Percentiles rank a stretch among this genome's conserved stretches.
phyloP scores from a whole-genome alignment of 2,797 vertebrate genomes.

The Gymnoscopelus microlampas region DNA sequence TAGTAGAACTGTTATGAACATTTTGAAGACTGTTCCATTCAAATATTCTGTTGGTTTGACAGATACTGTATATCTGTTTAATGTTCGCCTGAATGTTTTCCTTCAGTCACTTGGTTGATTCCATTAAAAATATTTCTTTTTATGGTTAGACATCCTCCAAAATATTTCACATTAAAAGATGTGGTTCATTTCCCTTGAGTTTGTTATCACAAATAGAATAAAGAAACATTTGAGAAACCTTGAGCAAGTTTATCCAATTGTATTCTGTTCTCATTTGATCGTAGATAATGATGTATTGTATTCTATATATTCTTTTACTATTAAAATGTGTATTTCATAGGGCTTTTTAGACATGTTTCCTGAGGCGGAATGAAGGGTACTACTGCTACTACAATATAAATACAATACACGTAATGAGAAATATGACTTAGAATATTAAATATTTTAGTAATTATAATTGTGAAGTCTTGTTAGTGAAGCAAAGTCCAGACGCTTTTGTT shows the following conservation, averaged over 20 bases:
- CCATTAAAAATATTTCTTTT: slow-evolving; percentile 4
- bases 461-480: too few relatives aligned
- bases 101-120: slow-evolving; percentile 16
- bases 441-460: too few relatives aligned
- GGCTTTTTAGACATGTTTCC: too few relatives aligned
- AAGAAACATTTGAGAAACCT: slow-evolving; percentile 28
- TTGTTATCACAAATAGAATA: slow-evolving; percentile 52
- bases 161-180: slow-evolving; percentile 18
- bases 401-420: too few relatives aligned
- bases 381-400: too few relatives aligned
- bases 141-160: slow-evolving; percentile 26
- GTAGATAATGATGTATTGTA: too few relatives aligned
- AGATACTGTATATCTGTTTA: slow-evolving; percentile 57
- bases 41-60: slow-evolving; percentile 48
- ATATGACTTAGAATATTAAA: too few relatives aligned
- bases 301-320: too few relatives aligned
- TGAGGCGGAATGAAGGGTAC: too few relatives aligned
- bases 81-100: slow-evolving; percentile 48
- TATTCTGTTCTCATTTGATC: neutral
- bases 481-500: too few relatives aligned
- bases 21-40: slow-evolving; percentile 36
- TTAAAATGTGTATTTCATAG: too few relatives aligned
- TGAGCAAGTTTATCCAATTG: neutral
- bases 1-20: slow-evolving; percentile 34
- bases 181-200: slow-evolving; percentile 28